Conservation (phyloP, 2,888 invertebrate genomes). For the Tachystola acroxantha region DNA sequence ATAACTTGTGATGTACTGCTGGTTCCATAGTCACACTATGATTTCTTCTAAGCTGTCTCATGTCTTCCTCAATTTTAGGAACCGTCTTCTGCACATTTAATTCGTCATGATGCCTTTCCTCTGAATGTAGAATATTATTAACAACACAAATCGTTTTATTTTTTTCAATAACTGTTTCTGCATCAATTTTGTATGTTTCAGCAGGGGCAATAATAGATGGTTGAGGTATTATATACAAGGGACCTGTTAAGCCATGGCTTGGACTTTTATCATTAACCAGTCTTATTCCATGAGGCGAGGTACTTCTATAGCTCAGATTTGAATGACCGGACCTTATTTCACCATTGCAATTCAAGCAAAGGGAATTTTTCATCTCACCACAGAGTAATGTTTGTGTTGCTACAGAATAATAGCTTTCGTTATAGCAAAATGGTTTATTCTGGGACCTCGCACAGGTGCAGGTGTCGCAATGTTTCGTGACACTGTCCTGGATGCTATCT, state of each 20-base stretch:
- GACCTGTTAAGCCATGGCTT: conserved; percentile 33
- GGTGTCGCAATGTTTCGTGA: conserved; percentile 89
- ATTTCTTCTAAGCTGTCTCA: conserved; percentile 34
- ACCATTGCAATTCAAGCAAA: conserved; percentile 81
- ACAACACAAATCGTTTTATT: conserved; percentile 27
- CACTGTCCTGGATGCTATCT: conserved; percentile 89
- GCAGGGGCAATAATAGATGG: conserved; percentile 11
- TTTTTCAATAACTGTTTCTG: conserved; percentile 25
- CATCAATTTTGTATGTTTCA: conserved; percentile 23
- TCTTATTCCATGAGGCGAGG: conserved; percentile 53
- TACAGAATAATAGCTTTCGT: conserved; percentile 77
- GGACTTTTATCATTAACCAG: conserved; percentile 49
- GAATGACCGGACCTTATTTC: conserved; percentile 68
- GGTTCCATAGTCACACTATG: conserved; percentile 57
- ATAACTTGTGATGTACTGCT: conserved; percentile 79
- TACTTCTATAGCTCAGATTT: conserved; percentile 58
- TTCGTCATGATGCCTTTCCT: conserved; percentile 32
- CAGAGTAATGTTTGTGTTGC: conserved; percentile 79
- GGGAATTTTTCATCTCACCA: conserved; percentile 68
- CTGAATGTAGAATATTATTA: conserved; percentile 33
- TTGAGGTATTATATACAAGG: conserved; percentile 55
- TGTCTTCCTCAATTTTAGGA: conserved; percentile 35
- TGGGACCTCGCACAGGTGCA: conserved; percentile 83
- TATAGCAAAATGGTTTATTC: conserved; percentile 71
- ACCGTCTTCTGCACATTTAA: conserved; percentile 25